These are phyloP conservation scores for Cygnus olor DNA, from an alignment of 2,797 vertebrate species.

Conservation along the genomic window DNA sequence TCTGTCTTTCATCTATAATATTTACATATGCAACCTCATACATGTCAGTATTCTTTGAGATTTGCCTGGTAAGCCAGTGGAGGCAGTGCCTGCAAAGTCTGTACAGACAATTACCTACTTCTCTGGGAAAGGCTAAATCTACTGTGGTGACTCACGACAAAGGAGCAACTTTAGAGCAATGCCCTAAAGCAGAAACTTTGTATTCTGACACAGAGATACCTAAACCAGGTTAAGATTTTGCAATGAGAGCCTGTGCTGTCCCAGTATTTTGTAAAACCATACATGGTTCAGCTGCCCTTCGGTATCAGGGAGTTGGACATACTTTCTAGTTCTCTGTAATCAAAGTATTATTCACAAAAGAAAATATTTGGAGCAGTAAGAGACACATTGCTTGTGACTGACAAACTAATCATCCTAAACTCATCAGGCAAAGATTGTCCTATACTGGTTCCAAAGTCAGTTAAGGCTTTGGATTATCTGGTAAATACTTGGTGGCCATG, in stretches of 20 bases:
- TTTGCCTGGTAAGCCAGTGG: neutral
- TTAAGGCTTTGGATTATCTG: slow-evolving; percentile 1
- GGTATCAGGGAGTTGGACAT: neutral
- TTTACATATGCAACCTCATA: neutral
- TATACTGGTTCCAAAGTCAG: neutral
- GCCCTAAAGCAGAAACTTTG: neutral
- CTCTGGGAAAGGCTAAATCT: neutral
- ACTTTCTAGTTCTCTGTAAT: neutral
- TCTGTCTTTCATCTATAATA: neutral
- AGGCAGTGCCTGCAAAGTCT: neutral
- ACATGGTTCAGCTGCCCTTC: neutral
- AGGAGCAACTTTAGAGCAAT: neutral
- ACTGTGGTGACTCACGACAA: neutral
- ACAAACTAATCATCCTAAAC: neutral
- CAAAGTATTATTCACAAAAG: neutral
- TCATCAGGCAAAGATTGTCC: neutral
- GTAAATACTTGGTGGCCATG: neutral
- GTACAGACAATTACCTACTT: neutral
- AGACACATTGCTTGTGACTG: neutral
- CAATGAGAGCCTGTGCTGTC: neutral
- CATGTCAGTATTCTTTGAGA: neutral
- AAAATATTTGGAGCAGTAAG: neutral
- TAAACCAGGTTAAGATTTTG: slow-evolving; percentile 12
- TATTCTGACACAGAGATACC: neutral
- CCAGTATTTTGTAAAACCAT: neutral